A percentile compares a stretch with the other conserved stretches of the same genome.
Evolutionary conservation across 2,888 invertebrate genomes (phyloP).

Genomic region (Pimpla rufipes): DNA sequence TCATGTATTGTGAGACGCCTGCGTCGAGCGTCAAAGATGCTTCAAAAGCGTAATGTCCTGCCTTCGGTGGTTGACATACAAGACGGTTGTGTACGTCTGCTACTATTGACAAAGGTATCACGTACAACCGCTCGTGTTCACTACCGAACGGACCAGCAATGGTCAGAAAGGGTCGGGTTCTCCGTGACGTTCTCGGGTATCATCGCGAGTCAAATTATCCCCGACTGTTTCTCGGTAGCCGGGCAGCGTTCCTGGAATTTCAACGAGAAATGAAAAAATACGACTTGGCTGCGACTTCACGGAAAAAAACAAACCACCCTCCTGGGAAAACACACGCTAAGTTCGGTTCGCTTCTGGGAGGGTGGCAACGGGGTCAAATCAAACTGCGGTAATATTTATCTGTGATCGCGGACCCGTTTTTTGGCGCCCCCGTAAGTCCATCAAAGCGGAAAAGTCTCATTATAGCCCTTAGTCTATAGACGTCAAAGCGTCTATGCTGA

Average conservation of each 20-base stretch:
- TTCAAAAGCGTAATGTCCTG: too few species aligned
- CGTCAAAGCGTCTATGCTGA: not conserved
- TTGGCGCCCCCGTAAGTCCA: not conserved
- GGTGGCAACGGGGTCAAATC: not conserved
- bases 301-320: not conserved
- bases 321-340: not conserved
- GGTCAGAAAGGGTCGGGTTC: not conserved
- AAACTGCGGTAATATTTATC: not conserved
- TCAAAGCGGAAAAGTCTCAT: not conserved
- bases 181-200: not conserved
- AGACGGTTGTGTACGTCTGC: not conserved
- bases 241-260: not conserved
- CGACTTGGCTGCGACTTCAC: not conserved
- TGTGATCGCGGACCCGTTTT: not conserved
- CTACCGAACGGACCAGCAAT: not conserved
- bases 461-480: not conserved
- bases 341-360: not conserved
- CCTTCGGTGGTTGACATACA: constrained; percentile 12
- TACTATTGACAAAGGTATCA: not conserved
- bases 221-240: not conserved
- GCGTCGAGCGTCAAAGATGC: too few species aligned
- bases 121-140: not conserved
- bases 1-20: too few species aligned
- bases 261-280: not conserved
- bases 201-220: constrained; percentile 16